Evolutionary conservation across 2,113 vertebrate species (phyloP).

Genomic region (Ancistrus triradiatus): DNA sequence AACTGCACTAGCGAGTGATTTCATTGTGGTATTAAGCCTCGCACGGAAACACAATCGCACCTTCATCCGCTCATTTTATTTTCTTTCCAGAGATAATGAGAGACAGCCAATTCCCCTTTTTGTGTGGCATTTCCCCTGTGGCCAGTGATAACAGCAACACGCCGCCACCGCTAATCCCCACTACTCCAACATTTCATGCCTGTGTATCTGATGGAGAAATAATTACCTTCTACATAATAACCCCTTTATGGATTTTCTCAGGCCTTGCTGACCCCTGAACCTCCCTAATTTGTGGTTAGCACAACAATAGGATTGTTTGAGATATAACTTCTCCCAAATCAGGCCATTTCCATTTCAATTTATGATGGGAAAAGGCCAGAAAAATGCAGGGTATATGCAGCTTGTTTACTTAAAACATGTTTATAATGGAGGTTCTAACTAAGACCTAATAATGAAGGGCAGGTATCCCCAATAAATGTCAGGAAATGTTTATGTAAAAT

Average conservation of each 20-base stretch:
- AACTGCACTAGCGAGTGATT: background rate
- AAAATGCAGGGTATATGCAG: background rate
- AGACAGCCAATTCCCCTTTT: slow-evolving; percentile 17
- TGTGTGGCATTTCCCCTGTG: slow-evolving; percentile 28
- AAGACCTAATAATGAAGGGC: too few species aligned
- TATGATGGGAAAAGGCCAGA: background rate
- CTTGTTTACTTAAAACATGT: background rate
- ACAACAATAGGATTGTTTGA: slow-evolving; percentile 1
- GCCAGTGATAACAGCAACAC: slow-evolving; percentile 30
- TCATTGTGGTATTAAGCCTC: slow-evolving; percentile 8
- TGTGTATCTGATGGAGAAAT: slow-evolving; percentile 39
- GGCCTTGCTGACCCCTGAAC: slow-evolving; percentile 28
- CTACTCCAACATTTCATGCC: slow-evolving; percentile 25
- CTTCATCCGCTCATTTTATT: slow-evolving; percentile 17
- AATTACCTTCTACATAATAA: slow-evolving; percentile 47
- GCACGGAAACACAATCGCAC: background rate
- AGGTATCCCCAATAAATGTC: too few species aligned
- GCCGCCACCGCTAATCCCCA: slow-evolving; percentile 28
- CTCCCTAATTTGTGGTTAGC: slow-evolving; percentile 34
- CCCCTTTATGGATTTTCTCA: slow-evolving; percentile 42
- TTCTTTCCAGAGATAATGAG: slow-evolving; percentile 19
- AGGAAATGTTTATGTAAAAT: too few species aligned
- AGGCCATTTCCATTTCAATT: background rate
- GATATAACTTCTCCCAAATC: background rate
- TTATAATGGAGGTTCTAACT: background rate